Evolutionary conservation across 2,888 invertebrate species (phyloP).

Genomic region (Metalampra italica): DNA sequence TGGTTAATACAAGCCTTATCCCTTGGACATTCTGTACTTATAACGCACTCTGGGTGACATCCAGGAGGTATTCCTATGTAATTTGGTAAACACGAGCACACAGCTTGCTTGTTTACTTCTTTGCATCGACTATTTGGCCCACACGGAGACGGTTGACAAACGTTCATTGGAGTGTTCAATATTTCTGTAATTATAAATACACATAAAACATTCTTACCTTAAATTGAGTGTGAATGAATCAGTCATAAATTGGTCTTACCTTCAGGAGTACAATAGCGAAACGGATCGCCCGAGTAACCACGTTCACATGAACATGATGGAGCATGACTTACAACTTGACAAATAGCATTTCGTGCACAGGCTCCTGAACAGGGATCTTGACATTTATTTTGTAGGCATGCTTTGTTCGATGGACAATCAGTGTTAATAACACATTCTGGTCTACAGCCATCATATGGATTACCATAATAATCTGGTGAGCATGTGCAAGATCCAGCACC

Average conservation of each 20-base stretch:
- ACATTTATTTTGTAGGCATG: constrained; percentile 86
- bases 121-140: constrained; percentile 87
- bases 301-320: constrained; percentile 82
- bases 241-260: constrained; percentile 63
- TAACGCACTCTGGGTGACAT: constrained; percentile 87
- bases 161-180: constrained; percentile 54
- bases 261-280: constrained; percentile 78
- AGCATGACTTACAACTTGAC: constrained; percentile 85
- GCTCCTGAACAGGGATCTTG: constrained; percentile 87
- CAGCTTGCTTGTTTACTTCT: constrained; percentile 84
- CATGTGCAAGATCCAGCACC: constrained; percentile 84
- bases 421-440: constrained; percentile 85
- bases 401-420: constrained; percentile 83
- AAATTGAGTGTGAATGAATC: neutral
- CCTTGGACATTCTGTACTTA: constrained; percentile 85
- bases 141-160: constrained; percentile 85
- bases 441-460: constrained; percentile 86
- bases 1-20: constrained; percentile 86
- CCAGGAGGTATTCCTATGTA: constrained; percentile 86
- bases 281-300: constrained; percentile 87
- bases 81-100: constrained; percentile 85
- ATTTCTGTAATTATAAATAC: constrained; percentile 36
- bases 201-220: too few species aligned
- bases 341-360: constrained; percentile 86
- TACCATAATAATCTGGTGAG: constrained; percentile 83